Evolutionary conservation across 2,888 invertebrate species (phyloP), one percentile per base, ranked within the genome.

Genomic region (Cyclophora punctaria): DNA sequence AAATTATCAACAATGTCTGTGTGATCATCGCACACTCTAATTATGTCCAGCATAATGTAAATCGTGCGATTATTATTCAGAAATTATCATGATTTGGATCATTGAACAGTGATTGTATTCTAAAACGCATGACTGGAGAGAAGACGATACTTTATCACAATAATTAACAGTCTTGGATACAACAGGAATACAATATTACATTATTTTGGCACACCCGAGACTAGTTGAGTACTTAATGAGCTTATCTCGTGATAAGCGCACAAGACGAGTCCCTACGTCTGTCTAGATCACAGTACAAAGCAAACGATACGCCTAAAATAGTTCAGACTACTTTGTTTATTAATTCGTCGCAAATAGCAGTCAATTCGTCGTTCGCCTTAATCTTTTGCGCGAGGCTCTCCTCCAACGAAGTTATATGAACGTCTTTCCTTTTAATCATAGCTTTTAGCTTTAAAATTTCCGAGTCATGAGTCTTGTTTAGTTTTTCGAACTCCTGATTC

Each of bases 271-370:
- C 65, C 62, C 66, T 69, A 69, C 62, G 68, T 67, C 63, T 69
- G 71, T 67, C 67, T 73, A 72, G 62, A 69, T 72, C 71, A 74
- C 72, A 75, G 68, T 69, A 63, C 61, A 63, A 64, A 64, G 63
- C 58, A 62, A 69, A 71, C 71, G 62, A 5, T 59, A 62, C 48
- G 50, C 48, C 59, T 64, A 60, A 64, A 67, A 68, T 66, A 66
- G 57, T 66, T 86, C 77, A 87, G 49, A 82, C 83, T 52, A 89
- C 88, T 80, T 86, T 89, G 64, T 90, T 90, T 70, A 98, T 96
- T 53, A 98, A 92, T 85, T 98, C 98, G 89, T 98, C 98, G 89
- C 97, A 95, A 70, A 98, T 95, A 66, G 94, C 93, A 47, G 97
- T 93, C 65, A 98, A 87, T 79, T 97, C 96, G 63, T 93, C 92